phyloP scores from a whole-genome alignment of 2,113 vertebrate genomes.

The Myotis yumanensis region DNA sequence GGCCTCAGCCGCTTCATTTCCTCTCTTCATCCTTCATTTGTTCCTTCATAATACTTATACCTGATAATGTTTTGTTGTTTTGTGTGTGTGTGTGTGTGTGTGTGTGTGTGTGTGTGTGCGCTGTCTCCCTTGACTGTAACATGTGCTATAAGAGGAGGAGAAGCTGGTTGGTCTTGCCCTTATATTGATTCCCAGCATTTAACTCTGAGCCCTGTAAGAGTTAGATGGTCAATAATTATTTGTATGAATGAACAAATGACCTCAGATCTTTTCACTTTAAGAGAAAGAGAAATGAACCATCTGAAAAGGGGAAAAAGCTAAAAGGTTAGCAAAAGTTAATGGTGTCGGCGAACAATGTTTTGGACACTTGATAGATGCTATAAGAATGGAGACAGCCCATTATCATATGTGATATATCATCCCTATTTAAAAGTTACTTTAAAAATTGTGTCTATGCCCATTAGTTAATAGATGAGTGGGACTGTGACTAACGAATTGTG shows the following conservation, averaged over 20 bases:
- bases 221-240: neutral
- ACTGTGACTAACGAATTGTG: neutral
- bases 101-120: neutral
- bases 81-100: neutral
- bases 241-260: neutral
- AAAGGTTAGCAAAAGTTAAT: conserved; percentile 1
- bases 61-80: neutral
- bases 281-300: neutral
- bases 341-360: neutral
- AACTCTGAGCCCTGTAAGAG: neutral
- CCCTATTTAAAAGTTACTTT: neutral
- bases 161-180: neutral
- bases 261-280: neutral
- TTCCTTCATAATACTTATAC: neutral
- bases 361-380: neutral
- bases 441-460: neutral
- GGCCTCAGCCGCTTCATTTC: neutral
- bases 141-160: neutral
- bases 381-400: neutral
- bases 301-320: neutral
- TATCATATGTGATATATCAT: neutral
- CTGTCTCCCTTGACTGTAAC: neutral
- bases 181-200: neutral
- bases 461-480: neutral
- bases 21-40: neutral